These are phyloP conservation scores for Gallinago stenura DNA, from an alignment of 2,797 vertebrate genomes.

Conservation along the genomic window DNA sequence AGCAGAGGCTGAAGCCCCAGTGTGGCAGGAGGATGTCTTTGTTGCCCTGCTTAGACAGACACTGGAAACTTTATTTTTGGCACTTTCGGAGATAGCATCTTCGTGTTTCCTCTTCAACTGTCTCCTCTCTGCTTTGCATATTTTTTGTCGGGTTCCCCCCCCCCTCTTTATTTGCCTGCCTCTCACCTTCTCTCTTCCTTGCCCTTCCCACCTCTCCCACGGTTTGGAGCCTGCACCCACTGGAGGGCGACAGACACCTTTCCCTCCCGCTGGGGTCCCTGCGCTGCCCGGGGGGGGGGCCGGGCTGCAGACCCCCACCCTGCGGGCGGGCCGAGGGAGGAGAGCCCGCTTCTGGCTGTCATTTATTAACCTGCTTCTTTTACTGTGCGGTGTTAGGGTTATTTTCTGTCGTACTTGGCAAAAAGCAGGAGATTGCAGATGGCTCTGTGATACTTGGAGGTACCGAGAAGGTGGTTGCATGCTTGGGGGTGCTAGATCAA, in stretches of 20 bases:
- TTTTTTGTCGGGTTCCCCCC: too few relatives aligned
- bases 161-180: background rate
- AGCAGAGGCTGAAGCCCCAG: background rate
- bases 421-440: background rate
- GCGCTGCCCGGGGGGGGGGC: background rate
- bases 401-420: background rate
- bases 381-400: fast-evolving
- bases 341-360: background rate
- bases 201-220: background rate
- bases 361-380: background rate
- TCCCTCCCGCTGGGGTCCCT: background rate
- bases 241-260: conserved; percentile 35
- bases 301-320: background rate
- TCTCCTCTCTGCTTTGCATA: background rate
- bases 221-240: background rate
- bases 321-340: background rate
- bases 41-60: background rate
- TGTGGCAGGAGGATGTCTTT: background rate
- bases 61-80: background rate
- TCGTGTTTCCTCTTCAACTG: background rate
- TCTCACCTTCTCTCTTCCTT: background rate
- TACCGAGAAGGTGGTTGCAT: background rate
- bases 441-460: background rate
- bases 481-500: background rate
- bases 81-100: background rate